Evolutionary conservation across 2,888 invertebrate genomes (phyloP).

Genomic region (Griposia aprilina): DNA sequence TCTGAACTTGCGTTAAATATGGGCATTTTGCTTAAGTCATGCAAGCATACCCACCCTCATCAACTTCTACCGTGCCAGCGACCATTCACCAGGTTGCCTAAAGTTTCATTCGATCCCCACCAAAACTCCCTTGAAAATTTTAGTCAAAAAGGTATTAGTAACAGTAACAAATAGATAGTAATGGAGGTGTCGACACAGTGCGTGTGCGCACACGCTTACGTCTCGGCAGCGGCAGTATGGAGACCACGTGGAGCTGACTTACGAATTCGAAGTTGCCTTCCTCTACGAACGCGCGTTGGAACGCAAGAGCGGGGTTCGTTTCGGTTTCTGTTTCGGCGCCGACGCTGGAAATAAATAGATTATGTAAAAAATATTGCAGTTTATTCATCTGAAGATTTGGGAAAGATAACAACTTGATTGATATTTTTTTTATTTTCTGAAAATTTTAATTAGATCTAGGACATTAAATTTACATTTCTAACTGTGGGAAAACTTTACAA

Average conservation of each 20-base stretch:
- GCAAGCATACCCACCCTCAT: constrained; percentile 25
- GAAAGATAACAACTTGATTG: not conserved
- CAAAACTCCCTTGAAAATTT: not conserved
- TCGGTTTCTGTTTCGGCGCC: constrained; percentile 63
- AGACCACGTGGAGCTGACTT: constrained; percentile 89
- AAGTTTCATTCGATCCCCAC: not conserved
- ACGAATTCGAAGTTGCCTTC: constrained; percentile 89
- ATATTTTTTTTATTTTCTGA: too few relatives aligned
- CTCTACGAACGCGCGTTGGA: constrained; percentile 82
- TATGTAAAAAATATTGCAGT: not conserved
- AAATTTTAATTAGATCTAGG: too few relatives aligned
- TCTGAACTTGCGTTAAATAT: not conserved
- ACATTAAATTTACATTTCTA: too few relatives aligned
- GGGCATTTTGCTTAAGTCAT: constrained; percentile 5
- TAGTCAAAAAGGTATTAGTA: constrained; percentile 39
- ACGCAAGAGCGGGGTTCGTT: constrained; percentile 69
- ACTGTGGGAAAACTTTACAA: too few relatives aligned
- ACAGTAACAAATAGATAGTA: constrained; percentile 9
- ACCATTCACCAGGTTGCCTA: not conserved
- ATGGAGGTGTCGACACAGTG: constrained; percentile 37
- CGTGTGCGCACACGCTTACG: constrained; percentile 42
- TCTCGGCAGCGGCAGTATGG: constrained; percentile 77
- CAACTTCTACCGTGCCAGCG: constrained; percentile 4
- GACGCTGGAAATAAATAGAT: constrained; percentile 57
- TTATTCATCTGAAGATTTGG: not conserved